Percentiles rank a stretch among this genome's conserved stretches.
phyloP scores from a whole-genome alignment of 1,140 invertebrate genomes.

The Nautilus pompilius region DNA sequence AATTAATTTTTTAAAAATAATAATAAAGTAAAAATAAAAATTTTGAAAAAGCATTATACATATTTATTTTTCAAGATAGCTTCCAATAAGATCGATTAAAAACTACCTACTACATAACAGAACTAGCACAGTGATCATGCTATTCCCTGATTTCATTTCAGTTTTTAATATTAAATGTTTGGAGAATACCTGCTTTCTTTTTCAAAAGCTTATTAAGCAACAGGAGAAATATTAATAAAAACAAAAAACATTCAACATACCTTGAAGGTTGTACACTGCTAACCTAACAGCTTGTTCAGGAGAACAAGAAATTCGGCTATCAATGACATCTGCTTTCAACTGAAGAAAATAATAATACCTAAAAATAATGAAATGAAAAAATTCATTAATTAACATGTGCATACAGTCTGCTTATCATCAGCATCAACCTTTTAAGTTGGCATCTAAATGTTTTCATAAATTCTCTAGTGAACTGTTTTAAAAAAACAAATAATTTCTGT shows the following conservation, averaged over 20 bases:
- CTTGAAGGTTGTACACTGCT: slow-evolving; percentile 88
- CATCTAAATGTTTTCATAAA: too few relatives aligned
- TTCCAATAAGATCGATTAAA: too few relatives aligned
- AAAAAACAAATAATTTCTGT: too few relatives aligned
- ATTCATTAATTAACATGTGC: too few relatives aligned
- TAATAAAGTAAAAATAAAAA: neutral
- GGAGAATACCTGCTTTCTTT: too few relatives aligned
- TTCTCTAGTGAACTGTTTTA: too few relatives aligned
- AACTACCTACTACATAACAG: too few relatives aligned
- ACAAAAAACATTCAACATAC: slow-evolving; percentile 38
- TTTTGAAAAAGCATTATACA: neutral
- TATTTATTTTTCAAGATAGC: neutral
- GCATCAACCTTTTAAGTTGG: too few relatives aligned
- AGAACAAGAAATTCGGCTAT: slow-evolving; percentile 83
- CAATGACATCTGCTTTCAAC: slow-evolving; percentile 89
- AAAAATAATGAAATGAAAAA: slow-evolving; percentile 18
- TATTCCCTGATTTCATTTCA: too few relatives aligned
- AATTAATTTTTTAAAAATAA: neutral
- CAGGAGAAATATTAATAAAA: neutral
- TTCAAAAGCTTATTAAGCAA: neutral
- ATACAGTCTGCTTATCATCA: too few relatives aligned
- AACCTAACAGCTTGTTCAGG: slow-evolving; percentile 83
- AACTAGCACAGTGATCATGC: too few relatives aligned
- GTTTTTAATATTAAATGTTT: too few relatives aligned
- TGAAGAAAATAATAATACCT: slow-evolving; percentile 96